These are phyloP conservation scores for Ascaphus truei DNA, from an alignment of 2,113 vertebrate species.

Conservation along the genomic window DNA sequence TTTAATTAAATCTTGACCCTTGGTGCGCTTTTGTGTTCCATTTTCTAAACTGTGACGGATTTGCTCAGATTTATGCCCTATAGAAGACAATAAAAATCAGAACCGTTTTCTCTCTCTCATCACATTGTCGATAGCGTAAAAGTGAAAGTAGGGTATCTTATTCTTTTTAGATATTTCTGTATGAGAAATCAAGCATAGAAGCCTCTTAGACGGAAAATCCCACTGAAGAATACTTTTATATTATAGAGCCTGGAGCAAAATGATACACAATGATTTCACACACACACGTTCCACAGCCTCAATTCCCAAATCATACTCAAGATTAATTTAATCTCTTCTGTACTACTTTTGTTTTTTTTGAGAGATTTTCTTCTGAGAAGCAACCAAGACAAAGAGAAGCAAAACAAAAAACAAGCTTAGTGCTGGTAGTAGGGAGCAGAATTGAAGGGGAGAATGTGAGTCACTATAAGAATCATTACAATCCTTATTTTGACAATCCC, in stretches of 20 bases:
- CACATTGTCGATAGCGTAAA: neutral
- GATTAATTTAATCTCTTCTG: neutral
- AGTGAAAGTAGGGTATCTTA: neutral
- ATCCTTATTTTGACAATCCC: neutral
- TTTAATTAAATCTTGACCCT: no score
- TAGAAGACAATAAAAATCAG: neutral
- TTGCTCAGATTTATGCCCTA: neutral
- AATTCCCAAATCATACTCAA: neutral
- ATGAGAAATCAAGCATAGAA: slow-evolving; percentile 13
- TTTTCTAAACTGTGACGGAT: neutral
- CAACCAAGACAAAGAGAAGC: neutral
- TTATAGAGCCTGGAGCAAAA: neutral
- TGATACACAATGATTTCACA: neutral
- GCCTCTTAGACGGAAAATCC: neutral
- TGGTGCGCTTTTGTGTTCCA: no score
- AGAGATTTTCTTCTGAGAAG: neutral
- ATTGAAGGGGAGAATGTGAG: neutral
- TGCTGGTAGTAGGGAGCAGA: no score
- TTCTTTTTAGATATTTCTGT: slow-evolving; percentile 1
- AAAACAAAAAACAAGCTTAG: neutral
- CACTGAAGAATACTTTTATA: neutral
- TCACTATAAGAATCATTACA: neutral
- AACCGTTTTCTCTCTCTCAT: neutral
- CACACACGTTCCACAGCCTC: neutral
- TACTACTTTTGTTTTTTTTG: neutral